Base-by-base conservation (phyloP, 2,113 vertebrate species). In the Chunga burmeisteri region DNA sequence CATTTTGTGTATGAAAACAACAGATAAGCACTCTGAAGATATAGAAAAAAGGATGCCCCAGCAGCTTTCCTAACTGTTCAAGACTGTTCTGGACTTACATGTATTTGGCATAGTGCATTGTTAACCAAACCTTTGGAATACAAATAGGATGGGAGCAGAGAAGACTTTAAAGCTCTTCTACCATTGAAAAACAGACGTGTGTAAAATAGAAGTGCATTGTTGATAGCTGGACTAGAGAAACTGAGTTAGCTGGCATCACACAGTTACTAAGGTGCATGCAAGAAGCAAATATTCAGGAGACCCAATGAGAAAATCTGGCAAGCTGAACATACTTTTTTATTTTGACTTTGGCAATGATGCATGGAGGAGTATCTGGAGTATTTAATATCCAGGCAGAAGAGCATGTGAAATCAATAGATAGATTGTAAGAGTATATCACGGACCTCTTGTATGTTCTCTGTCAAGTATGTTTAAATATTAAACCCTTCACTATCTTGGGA, bases 401-500 rank as follows among this genome's bases (percentile, higher is more conserved):
- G 20, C 44, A 29, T 4, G 6, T 67, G 38, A 71, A 71, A 94
- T 93, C 55, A 81, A 72, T 3, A 81, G 53, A 30, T 5, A 42
- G 65, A n/a, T 47, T 79, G 23, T 44, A 55, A 16, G 32, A 58
- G 50, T 42, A 13, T 59, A 73, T 67, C 27, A 40, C 30, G 68
- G 85, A 82, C 30, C 19, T 94, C 84, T 52, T 65, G 65, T 27
- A 44, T 38, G 50, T 78, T 87, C 40, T 92, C 47, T 89, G 47
- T 83, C 77, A 81, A 87, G 66, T 27, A 38, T 22, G 23, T 87
- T 97, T 89, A 95, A 96, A 75, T 87, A 85, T 78, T 62, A 95
- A 97, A 84, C 20, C 11, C 40, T 67, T 82, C 36, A 21, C 58
- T 65, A 12, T 38, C 46, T 44, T 61, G 49, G 58, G 78, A 90